These are phyloP conservation scores for Calameuta idolon DNA, from an alignment of 2,888 invertebrate genomes.

Conservation along the genomic window DNA sequence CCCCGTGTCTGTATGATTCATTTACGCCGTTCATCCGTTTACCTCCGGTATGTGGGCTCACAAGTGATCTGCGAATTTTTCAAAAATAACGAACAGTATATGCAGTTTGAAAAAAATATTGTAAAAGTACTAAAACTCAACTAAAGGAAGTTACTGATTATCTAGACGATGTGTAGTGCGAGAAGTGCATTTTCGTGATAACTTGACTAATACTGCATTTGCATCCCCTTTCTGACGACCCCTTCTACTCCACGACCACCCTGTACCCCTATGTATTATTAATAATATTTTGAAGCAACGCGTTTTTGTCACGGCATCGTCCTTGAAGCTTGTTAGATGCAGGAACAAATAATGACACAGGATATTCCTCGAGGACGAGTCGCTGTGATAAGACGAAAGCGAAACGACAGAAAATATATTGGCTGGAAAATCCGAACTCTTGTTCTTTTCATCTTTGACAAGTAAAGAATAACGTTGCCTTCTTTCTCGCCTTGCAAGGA, in stretches of 20 bases:
- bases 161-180: not conserved
- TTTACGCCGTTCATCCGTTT: not conserved
- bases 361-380: not conserved
- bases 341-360: not conserved
- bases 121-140: not conserved
- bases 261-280: not conserved
- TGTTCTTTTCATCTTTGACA: not conserved
- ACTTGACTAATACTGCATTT: not conserved
- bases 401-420: not conserved
- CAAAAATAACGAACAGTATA: not conserved
- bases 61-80: not conserved
- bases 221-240: not conserved
- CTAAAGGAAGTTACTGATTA: not conserved
- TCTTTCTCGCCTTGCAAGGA: not conserved
- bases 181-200: not conserved
- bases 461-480: not conserved
- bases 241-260: not conserved
- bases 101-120: not conserved
- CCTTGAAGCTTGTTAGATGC: not conserved
- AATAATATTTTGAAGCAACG: not conserved
- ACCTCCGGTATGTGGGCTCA: not conserved
- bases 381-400: not conserved
- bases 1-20: not conserved
- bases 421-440: not conserved
- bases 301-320: not conserved